Conservation (phyloP, 2,797 vertebrate genomes). For the Phoeniculus purpureus region DNA sequence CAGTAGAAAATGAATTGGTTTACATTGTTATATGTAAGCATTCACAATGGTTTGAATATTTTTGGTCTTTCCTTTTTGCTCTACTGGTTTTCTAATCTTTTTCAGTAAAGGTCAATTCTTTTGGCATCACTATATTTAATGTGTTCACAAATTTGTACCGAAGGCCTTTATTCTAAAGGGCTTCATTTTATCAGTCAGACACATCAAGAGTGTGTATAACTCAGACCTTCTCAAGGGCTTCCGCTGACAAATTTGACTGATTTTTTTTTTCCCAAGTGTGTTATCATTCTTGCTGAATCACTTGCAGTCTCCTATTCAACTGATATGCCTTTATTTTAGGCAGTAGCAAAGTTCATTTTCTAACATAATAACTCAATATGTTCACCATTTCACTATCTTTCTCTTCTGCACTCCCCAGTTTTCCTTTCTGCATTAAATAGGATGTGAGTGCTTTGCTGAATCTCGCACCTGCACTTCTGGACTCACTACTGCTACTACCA, state of each 20-base stretch:
- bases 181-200: constrained; percentile 42
- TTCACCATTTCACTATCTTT: constrained; percentile 11
- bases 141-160: constrained; percentile 29
- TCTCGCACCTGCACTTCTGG: constrained; percentile 1
- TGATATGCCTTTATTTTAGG: constrained; percentile 25
- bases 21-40: not conserved
- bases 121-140: constrained; percentile 46
- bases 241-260: not conserved
- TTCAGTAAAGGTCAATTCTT: constrained; percentile 57
- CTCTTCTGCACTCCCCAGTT: not conserved
- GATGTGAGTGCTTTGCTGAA: constrained; percentile 12
- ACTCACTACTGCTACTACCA: constrained; percentile 39
- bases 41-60: not conserved
- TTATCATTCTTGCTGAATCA: constrained; percentile 30
- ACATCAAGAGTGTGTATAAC: not conserved
- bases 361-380: constrained; percentile 14
- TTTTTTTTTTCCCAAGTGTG: not conserved
- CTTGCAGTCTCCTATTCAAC: constrained; percentile 25
- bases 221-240: constrained; percentile 36
- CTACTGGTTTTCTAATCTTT: constrained; percentile 52
- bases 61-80: constrained; percentile 26
- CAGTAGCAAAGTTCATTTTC: constrained; percentile 18
- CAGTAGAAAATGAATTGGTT: constrained; percentile 24
- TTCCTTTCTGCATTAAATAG: not conserved
- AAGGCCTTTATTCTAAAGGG: constrained; percentile 32